Evolutionary conservation across 2,797 vertebrate genomes (phyloP), one percentile per base, ranked within the genome.

Genomic region (Clamator glandarius): DNA sequence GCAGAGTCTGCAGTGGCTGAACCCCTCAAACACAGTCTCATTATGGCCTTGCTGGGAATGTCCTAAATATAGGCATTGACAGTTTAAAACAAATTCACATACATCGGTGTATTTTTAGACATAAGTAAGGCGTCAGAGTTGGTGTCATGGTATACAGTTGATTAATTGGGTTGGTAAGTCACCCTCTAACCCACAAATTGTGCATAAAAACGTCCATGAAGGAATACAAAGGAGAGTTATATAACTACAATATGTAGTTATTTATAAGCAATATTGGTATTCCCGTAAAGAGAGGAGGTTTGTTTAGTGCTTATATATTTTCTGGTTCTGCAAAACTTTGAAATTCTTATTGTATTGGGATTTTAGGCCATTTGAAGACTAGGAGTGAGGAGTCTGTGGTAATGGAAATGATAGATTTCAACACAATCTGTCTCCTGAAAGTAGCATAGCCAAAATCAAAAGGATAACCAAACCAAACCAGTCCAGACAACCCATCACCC

Each of bases 151-250:
- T 96, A 96, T 95, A 98, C 75, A 89, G 97, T 94, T 98, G 98
- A 98, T 98, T 98, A 98, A 98, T 98, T 98, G 98, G 98, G 97
- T 98, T 97, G 97, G 98, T 98, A 98, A 98, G 98, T 69, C 81
- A 72, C 46, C 84, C 88, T 95, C 89, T 91, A 95, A 91, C 88
- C 92, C 51, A 90, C 96, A 97, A 97, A 97, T 87, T 97, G 95
- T 75, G 94, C 94, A 97, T 96, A 89, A 97, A 97, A 97, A 90
- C 92, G 73, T 69, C 82, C 81, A 57, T 77, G 95, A 93, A 96
- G 86, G 79, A 95, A 97, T 91, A 97, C 92, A 97, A 96, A 88
- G 93, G 68, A 73, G 11, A 78, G 96, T 95, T 97, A 96, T 95
- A 96, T 87, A 94, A 73, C 62, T 84, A 89, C 92, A 94, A 93